phyloP scores from a whole-genome alignment of 1,140 invertebrate genomes.

The Halotydeus destructor region DNA sequence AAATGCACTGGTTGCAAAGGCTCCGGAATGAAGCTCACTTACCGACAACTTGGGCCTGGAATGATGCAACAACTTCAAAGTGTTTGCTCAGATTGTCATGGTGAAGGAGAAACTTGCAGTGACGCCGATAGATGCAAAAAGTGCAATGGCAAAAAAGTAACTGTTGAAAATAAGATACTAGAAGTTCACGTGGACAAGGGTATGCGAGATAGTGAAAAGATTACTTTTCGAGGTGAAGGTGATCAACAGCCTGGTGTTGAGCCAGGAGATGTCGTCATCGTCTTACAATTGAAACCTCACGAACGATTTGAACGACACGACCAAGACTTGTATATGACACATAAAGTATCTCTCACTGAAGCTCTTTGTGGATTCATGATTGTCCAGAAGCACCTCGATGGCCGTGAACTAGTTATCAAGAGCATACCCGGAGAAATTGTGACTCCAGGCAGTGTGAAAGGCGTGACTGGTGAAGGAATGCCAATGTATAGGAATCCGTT shows the following conservation, averaged over 20 bases:
- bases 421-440: conserved; percentile 49
- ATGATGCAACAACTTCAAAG: conserved; percentile 29
- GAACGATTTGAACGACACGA: conserved; percentile 27
- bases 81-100: conserved; percentile 33
- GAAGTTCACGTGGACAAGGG: conserved; percentile 36
- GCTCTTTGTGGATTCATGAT: conserved; percentile 33
- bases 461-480: conserved; percentile 34
- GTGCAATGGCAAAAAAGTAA: conserved; percentile 38
- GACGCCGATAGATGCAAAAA: conserved; percentile 51
- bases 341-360: conserved; percentile 29
- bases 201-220: conserved; percentile 32
- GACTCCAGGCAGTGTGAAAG: conserved; percentile 34
- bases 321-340: conserved; percentile 29
- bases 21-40: conserved; percentile 24
- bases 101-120: conserved; percentile 47
- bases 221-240: conserved; percentile 31
- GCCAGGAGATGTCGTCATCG: conserved; percentile 34
- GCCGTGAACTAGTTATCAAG: conserved; percentile 46
- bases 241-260: conserved; percentile 31
- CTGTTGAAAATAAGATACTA: conserved; percentile 32
- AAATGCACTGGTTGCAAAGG: conserved; percentile 24
- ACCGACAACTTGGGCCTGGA: conserved; percentile 27
- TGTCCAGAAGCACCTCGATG: conserved; percentile 55
- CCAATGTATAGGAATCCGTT: conserved; percentile 46
- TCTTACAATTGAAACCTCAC: conserved; percentile 34